Conservation (phyloP, 2,888 invertebrate genomes). For the Drosophila stalkeri region DNA sequence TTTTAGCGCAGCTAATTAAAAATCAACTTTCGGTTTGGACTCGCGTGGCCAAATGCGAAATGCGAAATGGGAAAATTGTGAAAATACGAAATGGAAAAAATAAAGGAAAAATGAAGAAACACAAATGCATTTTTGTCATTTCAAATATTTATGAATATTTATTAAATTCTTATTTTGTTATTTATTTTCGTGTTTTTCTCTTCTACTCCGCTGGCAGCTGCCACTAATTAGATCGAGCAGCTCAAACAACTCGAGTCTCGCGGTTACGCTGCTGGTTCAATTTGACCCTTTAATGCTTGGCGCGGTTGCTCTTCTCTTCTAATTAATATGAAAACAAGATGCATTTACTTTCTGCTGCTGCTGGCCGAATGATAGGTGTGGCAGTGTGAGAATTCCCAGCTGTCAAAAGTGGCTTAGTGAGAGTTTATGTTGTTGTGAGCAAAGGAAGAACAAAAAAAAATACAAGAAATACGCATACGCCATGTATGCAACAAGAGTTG, state of each 20-base stretch:
- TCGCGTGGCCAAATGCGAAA: conserved; percentile 37
- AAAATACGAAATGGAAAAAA: conserved; percentile 39
- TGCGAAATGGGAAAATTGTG: background rate
- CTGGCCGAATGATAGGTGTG: conserved; percentile 56
- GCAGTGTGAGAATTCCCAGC: conserved; percentile 23
- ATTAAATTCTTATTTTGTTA: conserved; percentile 48
- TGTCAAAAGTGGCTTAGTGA: conserved; percentile 47
- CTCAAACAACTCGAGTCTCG: background rate
- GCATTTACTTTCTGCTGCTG: conserved; percentile 24
- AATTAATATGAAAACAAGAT: conserved; percentile 60
- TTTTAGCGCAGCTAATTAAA: conserved; percentile 73
- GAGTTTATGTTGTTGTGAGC: conserved; percentile 8
- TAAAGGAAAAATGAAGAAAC: conserved; percentile 9
- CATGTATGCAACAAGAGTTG: conserved; percentile 34
- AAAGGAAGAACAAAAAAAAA: background rate
- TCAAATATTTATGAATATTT: conserved; percentile 62
- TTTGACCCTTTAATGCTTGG: conserved; percentile 54
- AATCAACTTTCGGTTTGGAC: conserved; percentile 50
- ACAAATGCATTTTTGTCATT: conserved; percentile 61
- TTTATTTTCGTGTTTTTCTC: too few species aligned
- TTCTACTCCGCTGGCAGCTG: conserved; percentile 26
- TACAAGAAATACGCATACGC: conserved; percentile 35
- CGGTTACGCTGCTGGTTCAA: conserved; percentile 43
- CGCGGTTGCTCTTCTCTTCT: conserved; percentile 57
- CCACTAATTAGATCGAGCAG: conserved; percentile 34